These are phyloP conservation scores for Acrobasis consociella DNA, from an alignment of 2,888 invertebrate species.

Conservation along the genomic window DNA sequence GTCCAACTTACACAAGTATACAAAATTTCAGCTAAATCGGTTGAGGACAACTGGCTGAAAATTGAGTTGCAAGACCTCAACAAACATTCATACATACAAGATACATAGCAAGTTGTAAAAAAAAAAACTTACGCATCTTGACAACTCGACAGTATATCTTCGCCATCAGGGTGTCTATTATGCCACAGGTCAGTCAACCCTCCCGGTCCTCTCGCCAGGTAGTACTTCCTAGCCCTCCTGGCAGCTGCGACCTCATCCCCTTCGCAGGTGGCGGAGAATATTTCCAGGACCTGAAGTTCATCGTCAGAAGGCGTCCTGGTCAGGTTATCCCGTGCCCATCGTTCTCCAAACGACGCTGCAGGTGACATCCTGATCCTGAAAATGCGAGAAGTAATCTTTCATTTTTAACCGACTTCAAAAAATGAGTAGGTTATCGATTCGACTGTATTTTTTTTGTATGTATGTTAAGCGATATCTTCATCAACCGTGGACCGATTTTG, in stretches of 20 bases:
- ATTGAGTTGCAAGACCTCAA: no score
- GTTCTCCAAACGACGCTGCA: conserved; percentile 78
- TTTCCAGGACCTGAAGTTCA: conserved; percentile 58
- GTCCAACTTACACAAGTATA: no score
- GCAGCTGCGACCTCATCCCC: conserved; percentile 65
- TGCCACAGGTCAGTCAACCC: conserved; percentile 71
- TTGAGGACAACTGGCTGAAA: no score
- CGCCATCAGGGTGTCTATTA: conserved; percentile 69
- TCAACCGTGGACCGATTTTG: no score
- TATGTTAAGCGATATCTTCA: no score
- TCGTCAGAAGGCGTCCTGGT: conserved; percentile 55
- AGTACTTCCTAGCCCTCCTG: conserved; percentile 68
- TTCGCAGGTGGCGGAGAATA: conserved; percentile 61
- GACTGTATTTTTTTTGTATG: no score
- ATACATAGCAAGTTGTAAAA: no score
- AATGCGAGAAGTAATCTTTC: conserved; percentile 1
- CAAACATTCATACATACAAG: no score
- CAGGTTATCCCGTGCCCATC: conserved; percentile 78
- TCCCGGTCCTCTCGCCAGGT: conserved; percentile 65
- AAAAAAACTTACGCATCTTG: conserved; percentile 68
- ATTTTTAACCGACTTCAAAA: no score
- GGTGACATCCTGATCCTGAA: conserved; percentile 67
- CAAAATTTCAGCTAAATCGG: no score
- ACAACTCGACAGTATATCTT: conserved; percentile 73
- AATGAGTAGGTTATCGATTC: no score